A percentile compares a stretch with the other conserved stretches of the same genome.
These are phyloP conservation scores for Otolemur garnettii DNA, from an alignment of 2,113 vertebrate species.

Conservation along the genomic window DNA sequence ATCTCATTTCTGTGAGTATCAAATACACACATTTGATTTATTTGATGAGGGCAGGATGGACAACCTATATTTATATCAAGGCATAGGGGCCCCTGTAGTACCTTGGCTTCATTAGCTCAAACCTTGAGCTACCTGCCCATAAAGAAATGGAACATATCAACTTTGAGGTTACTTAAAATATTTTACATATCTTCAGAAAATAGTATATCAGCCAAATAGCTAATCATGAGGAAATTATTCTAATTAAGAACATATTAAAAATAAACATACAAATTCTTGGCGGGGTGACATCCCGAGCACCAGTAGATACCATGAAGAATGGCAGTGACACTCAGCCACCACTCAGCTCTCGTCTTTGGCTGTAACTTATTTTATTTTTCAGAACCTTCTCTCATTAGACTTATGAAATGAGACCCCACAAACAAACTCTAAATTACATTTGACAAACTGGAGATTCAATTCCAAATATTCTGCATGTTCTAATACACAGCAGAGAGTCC, in stretches of 20 bases:
- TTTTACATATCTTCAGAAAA: not conserved
- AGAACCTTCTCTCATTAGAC: constrained; percentile 49
- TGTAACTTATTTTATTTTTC: constrained; percentile 47
- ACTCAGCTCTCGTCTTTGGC: not conserved
- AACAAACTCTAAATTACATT: constrained; percentile 61
- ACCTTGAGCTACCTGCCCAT: not conserved
- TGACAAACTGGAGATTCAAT: constrained; percentile 56
- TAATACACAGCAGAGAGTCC: constrained; percentile 42
- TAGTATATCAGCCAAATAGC: not conserved
- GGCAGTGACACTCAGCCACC: not conserved
- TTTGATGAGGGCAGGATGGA: not conserved
- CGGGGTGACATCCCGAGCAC: not conserved
- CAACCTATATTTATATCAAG: not conserved
- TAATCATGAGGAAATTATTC: not conserved
- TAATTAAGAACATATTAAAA: constrained; percentile 21
- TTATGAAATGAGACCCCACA: constrained; percentile 31
- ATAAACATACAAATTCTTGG: constrained; percentile 1
- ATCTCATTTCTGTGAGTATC: not conserved
- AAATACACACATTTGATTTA: not conserved
- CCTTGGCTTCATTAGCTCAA: not conserved
- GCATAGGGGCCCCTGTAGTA: not conserved
- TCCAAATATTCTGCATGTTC: constrained; percentile 62
- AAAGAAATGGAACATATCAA: not conserved
- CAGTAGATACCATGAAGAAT: not conserved
- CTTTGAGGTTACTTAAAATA: not conserved